Conservation (phyloP, 1,140 invertebrate genomes). For the Magallana gigas region DNA sequence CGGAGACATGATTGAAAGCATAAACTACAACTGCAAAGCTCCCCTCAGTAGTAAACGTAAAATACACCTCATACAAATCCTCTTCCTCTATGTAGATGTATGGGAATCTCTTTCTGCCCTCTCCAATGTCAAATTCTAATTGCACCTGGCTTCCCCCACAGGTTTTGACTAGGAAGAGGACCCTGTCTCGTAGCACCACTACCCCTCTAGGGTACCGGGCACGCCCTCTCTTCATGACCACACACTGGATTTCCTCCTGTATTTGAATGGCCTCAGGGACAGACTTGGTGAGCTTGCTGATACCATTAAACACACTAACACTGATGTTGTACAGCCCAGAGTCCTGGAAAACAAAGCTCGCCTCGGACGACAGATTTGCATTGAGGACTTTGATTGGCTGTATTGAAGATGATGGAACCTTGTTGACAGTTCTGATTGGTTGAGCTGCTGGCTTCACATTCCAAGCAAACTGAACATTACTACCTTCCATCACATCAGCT, state of each 20-base stretch:
- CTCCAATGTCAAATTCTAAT: conserved; percentile 52
- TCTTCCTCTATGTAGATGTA: not conserved
- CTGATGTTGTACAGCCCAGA: conserved; percentile 45
- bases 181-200: not conserved
- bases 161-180: conserved; percentile 41
- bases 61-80: conserved; percentile 11
- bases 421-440: not conserved
- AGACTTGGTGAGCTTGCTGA: conserved; percentile 14
- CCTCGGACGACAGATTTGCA: conserved; percentile 1
- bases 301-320: conserved; percentile 34
- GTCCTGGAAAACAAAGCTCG: not conserved
- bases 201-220: conserved; percentile 30
- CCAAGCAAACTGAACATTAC: conserved; percentile 44
- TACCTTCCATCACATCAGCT: conserved; percentile 30
- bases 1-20: not conserved
- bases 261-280: not conserved
- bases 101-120: not conserved
- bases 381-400: not conserved
- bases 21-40: not conserved
- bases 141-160: conserved; percentile 4
- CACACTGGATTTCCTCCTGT: conserved; percentile 41
- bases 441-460: not conserved
- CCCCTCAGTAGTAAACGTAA: not conserved
- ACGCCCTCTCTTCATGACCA: conserved; percentile 10
- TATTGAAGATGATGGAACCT: not conserved